phyloP scores from a whole-genome alignment of 2,113 vertebrate genomes.

The Jaculus jaculus region DNA sequence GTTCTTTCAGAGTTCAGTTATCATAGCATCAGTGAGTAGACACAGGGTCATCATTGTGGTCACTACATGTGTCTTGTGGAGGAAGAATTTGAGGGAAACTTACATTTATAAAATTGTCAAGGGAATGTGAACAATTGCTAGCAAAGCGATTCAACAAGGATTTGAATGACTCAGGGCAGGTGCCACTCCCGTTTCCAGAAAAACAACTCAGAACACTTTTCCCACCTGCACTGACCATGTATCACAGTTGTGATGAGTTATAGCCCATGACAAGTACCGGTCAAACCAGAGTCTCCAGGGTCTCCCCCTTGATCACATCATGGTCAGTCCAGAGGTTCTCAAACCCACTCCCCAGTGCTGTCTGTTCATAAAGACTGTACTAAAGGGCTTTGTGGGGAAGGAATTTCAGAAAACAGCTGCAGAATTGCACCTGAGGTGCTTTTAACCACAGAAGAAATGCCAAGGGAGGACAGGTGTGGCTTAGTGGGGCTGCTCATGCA shows the following conservation, averaged over 20 bases:
- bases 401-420: not conserved
- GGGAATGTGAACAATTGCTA: not conserved
- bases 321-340: not conserved
- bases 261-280: accelerated
- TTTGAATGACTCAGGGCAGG: not conserved
- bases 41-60: not conserved
- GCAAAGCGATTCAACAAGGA: not conserved
- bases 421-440: not conserved
- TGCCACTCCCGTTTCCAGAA: not conserved
- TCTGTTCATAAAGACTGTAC: not conserved
- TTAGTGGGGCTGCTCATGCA: accelerated
- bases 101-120: not conserved
- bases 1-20: not conserved
- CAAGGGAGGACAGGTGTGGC: not conserved
- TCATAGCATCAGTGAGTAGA: not conserved
- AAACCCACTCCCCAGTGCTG: not conserved
- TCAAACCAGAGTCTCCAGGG: not conserved
- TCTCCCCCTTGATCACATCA: not conserved
- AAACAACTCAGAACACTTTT: conserved; percentile 2
- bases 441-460: not conserved
- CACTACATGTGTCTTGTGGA: not conserved
- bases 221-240: not conserved
- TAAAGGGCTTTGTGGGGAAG: not conserved
- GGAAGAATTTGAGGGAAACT: not conserved
- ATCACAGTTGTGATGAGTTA: not conserved